Conservation (phyloP, 2,797 vertebrate genomes). For the Leuciscus waleckii region DNA sequence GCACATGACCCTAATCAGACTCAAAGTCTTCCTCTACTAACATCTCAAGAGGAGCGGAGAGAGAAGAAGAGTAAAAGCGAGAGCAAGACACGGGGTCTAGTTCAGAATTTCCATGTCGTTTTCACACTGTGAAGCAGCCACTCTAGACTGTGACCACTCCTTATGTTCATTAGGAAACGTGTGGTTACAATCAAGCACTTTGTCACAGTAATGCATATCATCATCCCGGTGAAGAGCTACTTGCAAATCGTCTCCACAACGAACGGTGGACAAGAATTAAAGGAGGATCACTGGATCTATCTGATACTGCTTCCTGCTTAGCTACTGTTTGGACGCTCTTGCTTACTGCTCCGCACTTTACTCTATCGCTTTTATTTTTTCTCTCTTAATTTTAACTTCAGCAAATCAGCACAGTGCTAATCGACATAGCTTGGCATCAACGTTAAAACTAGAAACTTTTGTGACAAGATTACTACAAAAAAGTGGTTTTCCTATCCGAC, state of each 20-base stretch:
- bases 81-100: background rate
- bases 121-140: background rate
- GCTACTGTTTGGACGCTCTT: no score
- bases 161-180: constrained; percentile 27
- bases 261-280: background rate
- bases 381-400: no score
- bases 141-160: background rate
- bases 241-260: background rate
- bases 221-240: background rate
- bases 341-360: no score
- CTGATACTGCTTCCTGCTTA: no score
- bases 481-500: no score
- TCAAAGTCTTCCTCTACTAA: background rate
- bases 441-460: no score
- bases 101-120: background rate
- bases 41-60: background rate
- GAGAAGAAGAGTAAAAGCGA: background rate
- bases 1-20: constrained; percentile 27
- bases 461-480: no score
- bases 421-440: no score
- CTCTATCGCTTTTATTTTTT: no score
- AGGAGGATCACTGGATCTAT: background rate
- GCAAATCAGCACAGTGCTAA: no score
- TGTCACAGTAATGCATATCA: background rate
- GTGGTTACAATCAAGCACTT: constrained; percentile 37